Evolutionary conservation across 2,797 vertebrate genomes (phyloP), one percentile per base, ranked within the genome.

Genomic region (Ceryle rudis): DNA sequence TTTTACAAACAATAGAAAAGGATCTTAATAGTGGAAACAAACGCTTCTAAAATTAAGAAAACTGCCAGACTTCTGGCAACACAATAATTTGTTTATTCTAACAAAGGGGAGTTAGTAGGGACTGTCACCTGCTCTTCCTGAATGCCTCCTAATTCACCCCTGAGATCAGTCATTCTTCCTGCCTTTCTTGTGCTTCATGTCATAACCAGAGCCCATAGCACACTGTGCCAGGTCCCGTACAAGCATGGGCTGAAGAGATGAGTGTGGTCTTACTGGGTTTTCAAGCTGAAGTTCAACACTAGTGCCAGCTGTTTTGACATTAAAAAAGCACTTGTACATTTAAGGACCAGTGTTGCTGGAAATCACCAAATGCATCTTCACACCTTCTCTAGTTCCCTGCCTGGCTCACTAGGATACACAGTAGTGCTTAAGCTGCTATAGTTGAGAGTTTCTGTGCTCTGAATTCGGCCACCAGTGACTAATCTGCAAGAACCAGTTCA

Each of bases 261-360:
- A 42, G 6, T 3, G 7, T 17, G 8, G 8, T 26, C 16, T 86
- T 39, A n/a, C 9, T 33, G 31, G 77, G 8, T 37, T 86, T 47
- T 78, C 54, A 52, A 66, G n/a, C 9, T 5, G 11, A 52, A 49
- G 6, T 37, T 52, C 33, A 71, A 71, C 54, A 33, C 26, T 9
- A 37, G 6, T 8, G 6, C 3, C 64, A 78, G 31, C 29, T 49
- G 7, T n/a, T 54, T 29, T 22, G 21, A 62, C 22, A 58, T 2
- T 31, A 17, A 20, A 47, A 33, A 29, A 37, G 5, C 0, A 12
- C 49, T 6, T 65, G 9, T 16, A 18, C 7, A 2, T 28, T 47
- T 67, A 41, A 70, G 2, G 5, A 42, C 42, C 23, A 16, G 15
- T 1, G 3, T 6, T 44, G 35, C 16, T 69, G 16, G 46, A 84